phyloP scores from a whole-genome alignment of 2,888 invertebrate species.

The Petrophora chlorosata region DNA sequence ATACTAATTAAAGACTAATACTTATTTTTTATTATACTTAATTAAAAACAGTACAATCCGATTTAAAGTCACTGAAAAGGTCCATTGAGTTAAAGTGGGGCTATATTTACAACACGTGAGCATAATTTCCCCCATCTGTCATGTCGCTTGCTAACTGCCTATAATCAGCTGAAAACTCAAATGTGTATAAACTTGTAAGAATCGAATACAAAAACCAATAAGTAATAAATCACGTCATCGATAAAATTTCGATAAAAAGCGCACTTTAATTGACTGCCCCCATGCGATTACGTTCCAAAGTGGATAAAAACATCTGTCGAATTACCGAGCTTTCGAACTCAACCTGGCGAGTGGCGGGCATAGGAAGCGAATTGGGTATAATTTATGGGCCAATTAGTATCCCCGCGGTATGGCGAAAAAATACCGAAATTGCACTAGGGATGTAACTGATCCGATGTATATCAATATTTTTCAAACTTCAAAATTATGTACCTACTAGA shows the following conservation, averaged over 20 bases:
- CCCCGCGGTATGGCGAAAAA: slow-evolving; percentile 51
- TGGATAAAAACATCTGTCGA: slow-evolving; percentile 45
- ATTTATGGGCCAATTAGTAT: slow-evolving; percentile 68
- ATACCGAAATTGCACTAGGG: slow-evolving; percentile 57
- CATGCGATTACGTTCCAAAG: slow-evolving; percentile 18
- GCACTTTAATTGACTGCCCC: slow-evolving; percentile 30
- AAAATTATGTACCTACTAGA: too few relatives aligned
- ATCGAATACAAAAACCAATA: background rate
- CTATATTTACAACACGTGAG: too few relatives aligned
- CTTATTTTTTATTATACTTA: too few relatives aligned
- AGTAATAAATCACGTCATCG: slow-evolving; percentile 18
- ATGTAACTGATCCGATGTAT: too few relatives aligned
- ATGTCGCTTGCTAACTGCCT: too few relatives aligned
- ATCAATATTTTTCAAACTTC: too few relatives aligned
- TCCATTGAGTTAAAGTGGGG: too few relatives aligned
- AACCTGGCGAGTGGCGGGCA: slow-evolving; percentile 46
- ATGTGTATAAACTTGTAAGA: background rate
- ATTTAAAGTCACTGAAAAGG: too few relatives aligned
- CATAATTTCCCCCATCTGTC: too few relatives aligned
- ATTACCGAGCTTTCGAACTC: slow-evolving; percentile 40
- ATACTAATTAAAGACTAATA: too few relatives aligned
- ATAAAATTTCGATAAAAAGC: slow-evolving; percentile 19
- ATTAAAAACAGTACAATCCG: too few relatives aligned
- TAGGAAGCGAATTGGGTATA: slow-evolving; percentile 57
- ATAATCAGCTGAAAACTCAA: too few relatives aligned